These are phyloP conservation scores for Cotesia congregata DNA, from an alignment of 2,888 invertebrate genomes.

Conservation along the genomic window DNA sequence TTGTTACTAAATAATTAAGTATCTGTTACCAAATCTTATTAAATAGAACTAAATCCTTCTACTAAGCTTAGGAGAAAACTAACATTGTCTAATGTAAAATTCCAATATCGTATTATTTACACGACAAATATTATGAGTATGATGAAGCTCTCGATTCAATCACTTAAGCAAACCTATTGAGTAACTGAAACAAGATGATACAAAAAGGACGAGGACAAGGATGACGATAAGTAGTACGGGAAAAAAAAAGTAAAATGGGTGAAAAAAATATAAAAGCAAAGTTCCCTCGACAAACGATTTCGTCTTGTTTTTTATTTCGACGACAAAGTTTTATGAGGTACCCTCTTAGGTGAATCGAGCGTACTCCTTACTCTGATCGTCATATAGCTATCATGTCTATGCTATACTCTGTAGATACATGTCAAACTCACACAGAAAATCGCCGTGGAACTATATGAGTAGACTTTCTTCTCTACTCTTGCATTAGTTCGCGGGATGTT, in stretches of 20 bases:
- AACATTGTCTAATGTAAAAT: background rate
- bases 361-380: slow-evolving; percentile 26
- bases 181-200: slow-evolving; percentile 9
- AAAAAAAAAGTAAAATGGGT: slow-evolving; percentile 12
- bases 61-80: background rate
- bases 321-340: slow-evolving; percentile 23
- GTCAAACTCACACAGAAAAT: slow-evolving; percentile 34
- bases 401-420: background rate
- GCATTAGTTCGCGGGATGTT: background rate
- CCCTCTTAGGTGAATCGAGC: slow-evolving; percentile 25
- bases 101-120: background rate
- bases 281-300: slow-evolving; percentile 24
- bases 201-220: background rate
- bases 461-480: background rate
- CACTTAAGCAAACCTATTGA: slow-evolving; percentile 15
- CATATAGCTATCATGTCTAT: background rate
- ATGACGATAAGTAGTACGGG: background rate
- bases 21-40: no score
- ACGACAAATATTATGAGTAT: background rate
- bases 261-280: slow-evolving; percentile 16
- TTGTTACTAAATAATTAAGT: no score
- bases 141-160: slow-evolving; percentile 4
- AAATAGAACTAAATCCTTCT: no score
- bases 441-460: slow-evolving; percentile 27
- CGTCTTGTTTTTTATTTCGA: slow-evolving; percentile 20